Base-by-base conservation (phyloP, 2,113 vertebrate genomes). In the Pedetes capensis region DNA sequence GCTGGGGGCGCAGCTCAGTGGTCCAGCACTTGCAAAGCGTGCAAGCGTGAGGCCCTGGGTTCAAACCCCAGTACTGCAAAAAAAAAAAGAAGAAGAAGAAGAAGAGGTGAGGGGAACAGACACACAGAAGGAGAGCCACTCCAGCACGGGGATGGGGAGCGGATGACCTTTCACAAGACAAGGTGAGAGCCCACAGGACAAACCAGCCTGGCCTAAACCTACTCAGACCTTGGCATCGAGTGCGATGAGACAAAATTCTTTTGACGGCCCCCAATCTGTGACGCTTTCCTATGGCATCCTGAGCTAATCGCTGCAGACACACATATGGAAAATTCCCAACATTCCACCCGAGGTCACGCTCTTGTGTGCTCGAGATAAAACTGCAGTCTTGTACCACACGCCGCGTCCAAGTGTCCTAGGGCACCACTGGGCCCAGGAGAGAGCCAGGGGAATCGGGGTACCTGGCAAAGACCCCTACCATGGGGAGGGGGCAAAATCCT, bases 371-470 rank as follows among this genome's bases (percentile, higher is more conserved):
- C 72, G 6, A 3, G 27, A 51, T 12, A 68, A 39, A 57, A 44
- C 13, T 49, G 22, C 18, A 6, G 1, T 18, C 72, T 83, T 0
- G 6, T 4, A 59, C 0, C 53, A 59, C 32, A 42, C 3, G 2
- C 0, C 20, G 23, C 64, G 49, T 64, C 22, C 25, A 49, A 32
- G 7, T 34, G 47, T 8, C 2, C 25, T 5, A 53, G 69, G 8
- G 11, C 2, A 25, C 29, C 84, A 27, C 12, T 0, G 18, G 39
- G 3, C 61, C 42, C 14, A 27, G 47, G 16, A 34, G 4, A 18
- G 20, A 53, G 69, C 23, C 20, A 39, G 29, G 34, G 0, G 5
- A 22, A 32, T 17, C 3, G 1, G 61, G 22, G 44, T 1, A 0
- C 11, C 16, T 7, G 23, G 42, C 37, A 14, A 20, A 61, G 20